Evolutionary conservation across 2,797 vertebrate genomes (phyloP).

Genomic region (Halcyon badia): DNA sequence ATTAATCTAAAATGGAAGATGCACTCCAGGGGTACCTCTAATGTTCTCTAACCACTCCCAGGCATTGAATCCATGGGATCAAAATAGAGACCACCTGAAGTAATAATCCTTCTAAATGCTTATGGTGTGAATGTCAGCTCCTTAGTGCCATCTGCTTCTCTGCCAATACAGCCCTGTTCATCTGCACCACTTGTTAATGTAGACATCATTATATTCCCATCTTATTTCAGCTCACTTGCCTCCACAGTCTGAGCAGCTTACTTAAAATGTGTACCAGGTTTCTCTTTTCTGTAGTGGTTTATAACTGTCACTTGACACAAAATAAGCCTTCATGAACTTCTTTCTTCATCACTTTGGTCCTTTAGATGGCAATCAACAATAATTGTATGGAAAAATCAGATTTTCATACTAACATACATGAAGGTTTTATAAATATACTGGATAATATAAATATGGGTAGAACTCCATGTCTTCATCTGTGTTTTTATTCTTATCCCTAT

Average conservation of each 20-base stretch:
- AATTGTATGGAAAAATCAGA: not conserved
- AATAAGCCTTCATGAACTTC: not conserved
- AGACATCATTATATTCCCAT: not conserved
- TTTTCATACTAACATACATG: not conserved
- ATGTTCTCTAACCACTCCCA: not conserved
- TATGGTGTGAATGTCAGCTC: not conserved
- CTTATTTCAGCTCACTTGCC: not conserved
- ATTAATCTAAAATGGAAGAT: not conserved
- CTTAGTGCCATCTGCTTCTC: constrained; percentile 13
- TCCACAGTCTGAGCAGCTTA: not conserved
- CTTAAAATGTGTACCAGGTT: not conserved
- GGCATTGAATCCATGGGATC: not conserved
- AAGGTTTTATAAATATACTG: not conserved
- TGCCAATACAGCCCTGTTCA: not conserved
- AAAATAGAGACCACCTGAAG: not conserved
- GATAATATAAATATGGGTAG: not conserved
- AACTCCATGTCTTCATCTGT: not conserved
- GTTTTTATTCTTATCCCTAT: not conserved
- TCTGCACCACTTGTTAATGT: not conserved
- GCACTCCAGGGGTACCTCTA: not conserved
- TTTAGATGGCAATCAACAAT: not conserved
- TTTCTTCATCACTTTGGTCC: not conserved
- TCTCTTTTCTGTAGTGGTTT: not conserved
- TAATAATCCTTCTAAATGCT: constrained; percentile 7
- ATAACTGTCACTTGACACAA: not conserved